A percentile compares a stretch with the other conserved stretches of the same genome.
Conservation (phyloP, 2,888 invertebrate genomes). For the Tinea semifulvella region DNA sequence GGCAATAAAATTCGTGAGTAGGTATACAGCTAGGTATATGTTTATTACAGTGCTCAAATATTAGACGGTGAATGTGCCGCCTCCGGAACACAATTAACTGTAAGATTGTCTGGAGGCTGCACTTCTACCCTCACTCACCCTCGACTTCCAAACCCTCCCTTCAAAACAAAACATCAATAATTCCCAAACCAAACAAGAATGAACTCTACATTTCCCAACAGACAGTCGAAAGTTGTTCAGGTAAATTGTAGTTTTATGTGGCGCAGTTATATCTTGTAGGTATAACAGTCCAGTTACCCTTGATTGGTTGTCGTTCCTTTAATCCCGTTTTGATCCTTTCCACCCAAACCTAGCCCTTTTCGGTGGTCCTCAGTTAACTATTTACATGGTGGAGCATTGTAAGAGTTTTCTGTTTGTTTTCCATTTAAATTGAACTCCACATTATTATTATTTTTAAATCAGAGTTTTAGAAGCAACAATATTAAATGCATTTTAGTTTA, state of each 20-base stretch:
- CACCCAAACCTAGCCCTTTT: constrained; percentile 68
- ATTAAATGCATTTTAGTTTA: too few relatives aligned
- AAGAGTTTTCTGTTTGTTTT: not conserved
- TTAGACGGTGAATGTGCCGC: too few relatives aligned
- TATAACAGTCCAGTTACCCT: constrained; percentile 69
- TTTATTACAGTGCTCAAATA: too few relatives aligned
- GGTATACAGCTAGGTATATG: too few relatives aligned
- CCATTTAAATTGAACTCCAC: constrained; percentile 6
- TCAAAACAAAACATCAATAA: constrained; percentile 67
- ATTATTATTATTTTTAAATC: too few relatives aligned
- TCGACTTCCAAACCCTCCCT: constrained; percentile 52
- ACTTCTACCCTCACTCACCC: constrained; percentile 41
- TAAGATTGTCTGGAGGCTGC: constrained; percentile 65
- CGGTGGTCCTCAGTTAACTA: constrained; percentile 54
- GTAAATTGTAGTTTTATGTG: constrained; percentile 54
- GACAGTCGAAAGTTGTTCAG: constrained; percentile 28
- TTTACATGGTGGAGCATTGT: constrained; percentile 44
- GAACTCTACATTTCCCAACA: constrained; percentile 24
- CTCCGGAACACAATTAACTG: constrained; percentile 68
- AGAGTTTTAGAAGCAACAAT: too few relatives aligned
- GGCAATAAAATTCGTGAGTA: too few relatives aligned
- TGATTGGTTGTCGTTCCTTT: constrained; percentile 77
- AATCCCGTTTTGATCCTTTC: constrained; percentile 76
- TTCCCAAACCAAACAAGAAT: constrained; percentile 30
- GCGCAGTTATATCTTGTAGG: constrained; percentile 66